phyloP scores from a whole-genome alignment of 1,140 invertebrate genomes.

The Hyles euphorbiae region DNA sequence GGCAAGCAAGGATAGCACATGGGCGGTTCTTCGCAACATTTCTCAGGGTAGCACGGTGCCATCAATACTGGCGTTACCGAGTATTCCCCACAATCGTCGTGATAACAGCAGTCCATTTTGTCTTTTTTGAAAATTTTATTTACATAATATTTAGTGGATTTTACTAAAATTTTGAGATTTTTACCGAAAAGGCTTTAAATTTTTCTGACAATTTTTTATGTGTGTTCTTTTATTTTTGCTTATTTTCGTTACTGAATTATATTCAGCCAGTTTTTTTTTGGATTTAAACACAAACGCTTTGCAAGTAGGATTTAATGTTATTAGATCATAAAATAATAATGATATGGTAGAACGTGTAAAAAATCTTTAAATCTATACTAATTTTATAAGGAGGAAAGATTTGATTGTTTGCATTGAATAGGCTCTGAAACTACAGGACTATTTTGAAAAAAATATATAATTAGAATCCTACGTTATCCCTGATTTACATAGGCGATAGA shows the following conservation, averaged over 20 bases:
- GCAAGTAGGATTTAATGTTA: neutral
- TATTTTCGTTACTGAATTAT: neutral
- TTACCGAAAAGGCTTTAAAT: neutral
- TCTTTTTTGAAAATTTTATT: slow-evolving; percentile 29
- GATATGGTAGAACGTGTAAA: neutral
- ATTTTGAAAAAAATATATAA: too few relatives aligned
- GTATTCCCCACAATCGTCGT: slow-evolving; percentile 42
- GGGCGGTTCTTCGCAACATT: slow-evolving; percentile 35
- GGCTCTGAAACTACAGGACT: neutral
- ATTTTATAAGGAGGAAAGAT: neutral
- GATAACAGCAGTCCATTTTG: slow-evolving; percentile 53
- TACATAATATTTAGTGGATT: slow-evolving; percentile 10
- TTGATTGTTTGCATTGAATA: slow-evolving; percentile 1
- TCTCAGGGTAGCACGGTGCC: slow-evolving; percentile 26
- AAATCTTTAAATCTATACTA: neutral
- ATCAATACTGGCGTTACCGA: slow-evolving; percentile 48
- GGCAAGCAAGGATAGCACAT: slow-evolving; percentile 45
- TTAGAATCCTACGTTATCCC: too few relatives aligned
- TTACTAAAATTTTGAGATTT: slow-evolving; percentile 8
- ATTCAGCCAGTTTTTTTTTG: neutral
- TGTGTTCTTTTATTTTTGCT: too few relatives aligned
- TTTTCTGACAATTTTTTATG: neutral
- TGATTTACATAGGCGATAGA: too few relatives aligned
- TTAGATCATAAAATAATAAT: neutral
- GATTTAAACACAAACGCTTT: neutral